Base-by-base conservation (phyloP, 2,888 invertebrate genomes). In the Cetonia aurata region DNA sequence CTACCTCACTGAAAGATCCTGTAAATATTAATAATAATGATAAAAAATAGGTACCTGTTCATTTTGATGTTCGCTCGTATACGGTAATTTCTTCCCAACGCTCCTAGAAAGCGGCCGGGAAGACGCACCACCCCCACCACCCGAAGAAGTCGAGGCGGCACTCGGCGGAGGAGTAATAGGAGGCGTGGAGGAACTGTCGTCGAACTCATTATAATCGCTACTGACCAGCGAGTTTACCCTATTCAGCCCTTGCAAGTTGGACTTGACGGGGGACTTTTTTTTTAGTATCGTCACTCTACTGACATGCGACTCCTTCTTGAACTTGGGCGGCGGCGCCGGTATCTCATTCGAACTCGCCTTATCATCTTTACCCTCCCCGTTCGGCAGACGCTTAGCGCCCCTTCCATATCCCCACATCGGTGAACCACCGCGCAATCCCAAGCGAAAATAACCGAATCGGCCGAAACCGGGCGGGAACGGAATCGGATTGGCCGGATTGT, bases 251-350 rank as follows among this genome's bases (percentile, higher is more conserved):
- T 81, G 79, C 2, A 85, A 81, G 9, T 84, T 85, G 12, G 78
- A 76, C 74, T 82, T 83, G 10, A 78, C 74, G 1, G 82, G 79
- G 0, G 86, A 82, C 77, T 87, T 88, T 46, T 88, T 87, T 76
- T 89, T 89, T 1, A 90, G 82, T 67, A 90, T 89, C 0, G 89
- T 89, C 1, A 89, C 88, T 80, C 89, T 89, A 72, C 81, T 85
- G 19, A 85, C 78, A 77, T 86, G 86, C 13, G 85, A 80, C 75
- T 86, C 85, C 74, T 82, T 87, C 83, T 87, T 86, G 15, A 79
- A 78, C 76, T 84, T 84, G 3, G 77, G 75, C 8, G 73, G 37
- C 42, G 75, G 71, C 6, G 75, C 62, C 0, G 71, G 60, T 2
- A 74, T 72, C 25, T 69, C 59, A 44, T 78, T 77, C 6, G 70